Conservation (phyloP, 2,888 invertebrate species). For the Brachyptera risi region DNA sequence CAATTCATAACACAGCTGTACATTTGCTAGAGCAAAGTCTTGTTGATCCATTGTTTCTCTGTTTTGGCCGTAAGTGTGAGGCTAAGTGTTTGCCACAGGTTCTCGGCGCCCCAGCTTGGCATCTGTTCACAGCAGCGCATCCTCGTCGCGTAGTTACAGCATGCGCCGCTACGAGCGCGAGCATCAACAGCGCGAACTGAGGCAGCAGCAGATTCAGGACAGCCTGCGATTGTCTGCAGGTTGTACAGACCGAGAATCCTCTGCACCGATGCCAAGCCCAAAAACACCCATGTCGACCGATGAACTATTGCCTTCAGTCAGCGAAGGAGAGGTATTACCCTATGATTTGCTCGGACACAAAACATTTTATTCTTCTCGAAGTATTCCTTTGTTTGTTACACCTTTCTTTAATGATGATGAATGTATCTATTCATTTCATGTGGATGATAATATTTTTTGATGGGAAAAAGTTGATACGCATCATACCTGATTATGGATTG, state of each 20-base stretch:
- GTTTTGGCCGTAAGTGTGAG: too few relatives aligned
- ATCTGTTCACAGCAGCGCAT: conserved; percentile 79
- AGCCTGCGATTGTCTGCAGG: conserved; percentile 31
- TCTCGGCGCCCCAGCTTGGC: conserved; percentile 84
- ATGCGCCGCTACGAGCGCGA: conserved; percentile 75
- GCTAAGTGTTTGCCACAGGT: conserved; percentile 62
- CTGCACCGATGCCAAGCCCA: conserved; percentile 64
- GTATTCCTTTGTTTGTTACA: too few relatives aligned
- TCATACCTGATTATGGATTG: too few relatives aligned
- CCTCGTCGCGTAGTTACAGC: conserved; percentile 65
- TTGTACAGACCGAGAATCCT: conserved; percentile 34
- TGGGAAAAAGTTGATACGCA: too few relatives aligned
- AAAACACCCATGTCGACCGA: conserved; percentile 80
- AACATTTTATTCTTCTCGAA: not conserved
- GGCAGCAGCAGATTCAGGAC: conserved; percentile 55
- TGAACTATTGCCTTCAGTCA: conserved; percentile 74
- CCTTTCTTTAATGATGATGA: too few relatives aligned
- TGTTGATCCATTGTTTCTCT: too few relatives aligned
- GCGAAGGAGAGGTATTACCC: conserved; percentile 48
- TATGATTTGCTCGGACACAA: too few relatives aligned
- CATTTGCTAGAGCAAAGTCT: too few relatives aligned
- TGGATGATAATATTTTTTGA: too few relatives aligned
- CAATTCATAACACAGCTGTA: too few relatives aligned
- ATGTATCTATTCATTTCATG: too few relatives aligned
- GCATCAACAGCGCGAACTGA: conserved; percentile 73